A percentile compares a stretch with the other conserved stretches of the same genome.
Conservation (phyloP, 2,888 invertebrate genomes). For the Netelia melanura region DNA sequence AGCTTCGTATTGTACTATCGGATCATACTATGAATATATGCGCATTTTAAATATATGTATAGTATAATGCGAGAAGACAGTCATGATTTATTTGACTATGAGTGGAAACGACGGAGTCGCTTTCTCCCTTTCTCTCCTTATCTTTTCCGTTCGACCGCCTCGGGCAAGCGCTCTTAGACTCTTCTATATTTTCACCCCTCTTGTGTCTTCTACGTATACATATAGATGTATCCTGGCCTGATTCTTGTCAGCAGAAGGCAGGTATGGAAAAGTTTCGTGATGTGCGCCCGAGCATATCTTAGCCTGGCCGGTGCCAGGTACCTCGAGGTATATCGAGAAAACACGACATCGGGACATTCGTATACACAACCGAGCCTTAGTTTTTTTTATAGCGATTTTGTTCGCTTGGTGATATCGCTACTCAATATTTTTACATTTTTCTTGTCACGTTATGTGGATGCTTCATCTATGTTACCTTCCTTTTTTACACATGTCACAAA, state of each 20-base stretch:
- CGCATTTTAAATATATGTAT: too few relatives aligned
- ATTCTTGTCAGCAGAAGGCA: conserved; percentile 47
- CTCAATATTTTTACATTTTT: conserved; percentile 48
- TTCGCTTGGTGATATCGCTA: conserved; percentile 55
- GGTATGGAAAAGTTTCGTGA: conserved; percentile 55
- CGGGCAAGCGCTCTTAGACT: conserved; percentile 18
- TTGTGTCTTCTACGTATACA: conserved; percentile 5
- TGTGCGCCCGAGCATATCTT: conserved; percentile 14
- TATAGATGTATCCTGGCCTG: conserved; percentile 24
- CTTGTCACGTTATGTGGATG: not conserved
- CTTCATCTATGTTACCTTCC: not conserved
- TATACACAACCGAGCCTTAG: conserved; percentile 24
- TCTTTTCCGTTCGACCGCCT: conserved; percentile 42
- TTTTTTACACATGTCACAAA: not conserved
- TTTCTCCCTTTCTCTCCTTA: conserved; percentile 58
- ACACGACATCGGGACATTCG: conserved; percentile 64
- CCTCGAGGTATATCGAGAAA: conserved; percentile 57
- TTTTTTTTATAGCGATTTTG: conserved; percentile 12
- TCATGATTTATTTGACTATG: conserved; percentile 74
- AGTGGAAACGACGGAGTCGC: conserved; percentile 71
- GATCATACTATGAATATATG: conserved; percentile 6
- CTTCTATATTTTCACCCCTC: conserved; percentile 21
- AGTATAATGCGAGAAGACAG: conserved; percentile 37
- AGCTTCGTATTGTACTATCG: too few relatives aligned
- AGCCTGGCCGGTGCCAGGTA: conserved; percentile 60